Evolutionary conservation across 1,140 invertebrate species (phyloP).

Genomic region (Diprion similis): DNA sequence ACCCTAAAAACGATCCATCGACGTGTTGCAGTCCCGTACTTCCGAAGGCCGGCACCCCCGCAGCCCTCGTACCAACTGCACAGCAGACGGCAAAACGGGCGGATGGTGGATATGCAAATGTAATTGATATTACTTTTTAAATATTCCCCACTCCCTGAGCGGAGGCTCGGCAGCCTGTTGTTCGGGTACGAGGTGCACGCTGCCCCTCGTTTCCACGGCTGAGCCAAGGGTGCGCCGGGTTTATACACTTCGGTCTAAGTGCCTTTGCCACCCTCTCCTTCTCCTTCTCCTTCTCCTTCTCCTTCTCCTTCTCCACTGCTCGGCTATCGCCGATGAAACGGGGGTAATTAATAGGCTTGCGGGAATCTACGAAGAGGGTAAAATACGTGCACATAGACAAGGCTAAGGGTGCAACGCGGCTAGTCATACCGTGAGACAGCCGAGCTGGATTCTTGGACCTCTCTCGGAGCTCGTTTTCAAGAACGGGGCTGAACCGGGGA

Average conservation of each 20-base stretch:
- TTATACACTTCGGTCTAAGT: constrained; percentile 51
- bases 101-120: constrained; percentile 61
- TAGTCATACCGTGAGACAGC: too few relatives aligned
- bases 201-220: constrained; percentile 32
- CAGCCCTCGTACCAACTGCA: background rate
- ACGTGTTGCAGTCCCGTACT: background rate
- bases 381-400: too few relatives aligned
- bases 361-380: constrained; percentile 45
- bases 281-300: background rate
- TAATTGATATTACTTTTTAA: constrained; percentile 65
- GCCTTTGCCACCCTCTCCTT: constrained; percentile 39
- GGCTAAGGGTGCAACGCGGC: too few relatives aligned
- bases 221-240: constrained; percentile 43
- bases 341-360: constrained; percentile 57
- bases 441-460: too few relatives aligned
- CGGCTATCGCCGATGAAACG: constrained; percentile 21
- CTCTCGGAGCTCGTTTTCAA: too few relatives aligned
- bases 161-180: constrained; percentile 19
- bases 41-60: constrained; percentile 6
- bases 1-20: too few relatives aligned
- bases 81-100: constrained; percentile 37
- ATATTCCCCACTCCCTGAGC: constrained; percentile 56
- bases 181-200: background rate
- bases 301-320: constrained; percentile 16
- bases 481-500: too few relatives aligned